Base-by-base conservation (phyloP, 2,888 invertebrate species). In the Stenoptilia bipunctidactyla region DNA sequence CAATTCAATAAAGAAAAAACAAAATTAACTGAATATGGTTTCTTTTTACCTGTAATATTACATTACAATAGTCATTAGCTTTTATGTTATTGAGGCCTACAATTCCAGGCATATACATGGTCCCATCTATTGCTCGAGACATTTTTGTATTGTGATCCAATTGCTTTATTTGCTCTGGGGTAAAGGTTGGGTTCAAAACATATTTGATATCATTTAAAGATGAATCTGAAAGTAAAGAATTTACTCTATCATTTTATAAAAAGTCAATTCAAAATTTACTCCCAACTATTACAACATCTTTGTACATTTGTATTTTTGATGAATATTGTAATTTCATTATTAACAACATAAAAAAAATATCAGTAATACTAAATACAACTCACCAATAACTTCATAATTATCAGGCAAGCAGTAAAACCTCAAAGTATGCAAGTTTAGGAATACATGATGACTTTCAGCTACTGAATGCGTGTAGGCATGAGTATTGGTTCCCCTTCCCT, bases 1-100 rank as follows among this genome's bases (percentile, higher is more conserved):
- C 25, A 25, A 25, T 5, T 5, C 25, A 5, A 25, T 25, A 25
- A 25, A 9, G 9, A n/a, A 30, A 30, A 8, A 30, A 10, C 30
- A n/a, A 12, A 2, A 30, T 30, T n/a, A 10, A 30, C 30, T 30
- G 9, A 30, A 30, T 30, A 25, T 30, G 4, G 30, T 12, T n/a
- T 9, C 30, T 30, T 20, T 8, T 71, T 73, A 94, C 95, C 87
- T 96, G 96, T 40, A 99, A 85, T 41, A 99, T 94, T 37, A 98
- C 99, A 83, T 99, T 99, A 68, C 98, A 98, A 66, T 99, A 99
- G 74, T 99, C 99, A 77, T 99, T 99, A 2, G 97, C 98, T 80
- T 99, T 99, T 53, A 99, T 99, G 69, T 99, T 99, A 66, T 99
- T 99, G 37, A 99, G 86, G 0, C 97, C 97, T 13, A 99, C 97